phyloP scores from a whole-genome alignment of 1,140 invertebrate genomes.

The Panagrolaimus sp. region DNA sequence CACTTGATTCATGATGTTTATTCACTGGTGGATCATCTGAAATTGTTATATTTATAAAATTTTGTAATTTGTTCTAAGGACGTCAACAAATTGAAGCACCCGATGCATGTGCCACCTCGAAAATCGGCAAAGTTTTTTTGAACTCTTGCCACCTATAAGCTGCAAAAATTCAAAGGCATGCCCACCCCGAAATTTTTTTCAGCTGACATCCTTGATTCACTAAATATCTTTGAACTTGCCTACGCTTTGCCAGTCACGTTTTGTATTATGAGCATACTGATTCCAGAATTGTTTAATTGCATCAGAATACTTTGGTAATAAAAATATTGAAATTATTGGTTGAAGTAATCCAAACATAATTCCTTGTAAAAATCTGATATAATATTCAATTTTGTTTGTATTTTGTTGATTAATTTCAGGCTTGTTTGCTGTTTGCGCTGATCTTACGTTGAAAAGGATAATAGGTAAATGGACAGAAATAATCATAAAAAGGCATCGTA shows the following conservation, averaged over 20 bases:
- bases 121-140: too few species aligned
- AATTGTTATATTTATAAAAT: background rate
- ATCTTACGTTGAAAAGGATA: background rate
- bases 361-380: background rate
- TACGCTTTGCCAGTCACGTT: slow-evolving; percentile 35
- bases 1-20: slow-evolving; percentile 19
- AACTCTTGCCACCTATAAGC: too few species aligned
- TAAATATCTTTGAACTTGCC: background rate
- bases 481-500: background rate
- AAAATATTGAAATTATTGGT: background rate
- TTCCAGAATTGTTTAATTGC: slow-evolving; percentile 7
- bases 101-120: too few species aligned
- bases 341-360: background rate
- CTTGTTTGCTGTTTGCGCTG: background rate
- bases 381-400: background rate
- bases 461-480: background rate
- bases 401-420: background rate
- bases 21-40: slow-evolving; percentile 29
- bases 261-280: slow-evolving; percentile 22
- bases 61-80: too few species aligned
- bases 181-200: too few species aligned
- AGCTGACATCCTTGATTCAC: too few species aligned
- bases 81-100: too few species aligned
- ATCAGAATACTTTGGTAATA: background rate
- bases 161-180: too few species aligned